Evolutionary conservation across 1,140 invertebrate genomes (phyloP).

Genomic region (Triops longicaudatus): DNA sequence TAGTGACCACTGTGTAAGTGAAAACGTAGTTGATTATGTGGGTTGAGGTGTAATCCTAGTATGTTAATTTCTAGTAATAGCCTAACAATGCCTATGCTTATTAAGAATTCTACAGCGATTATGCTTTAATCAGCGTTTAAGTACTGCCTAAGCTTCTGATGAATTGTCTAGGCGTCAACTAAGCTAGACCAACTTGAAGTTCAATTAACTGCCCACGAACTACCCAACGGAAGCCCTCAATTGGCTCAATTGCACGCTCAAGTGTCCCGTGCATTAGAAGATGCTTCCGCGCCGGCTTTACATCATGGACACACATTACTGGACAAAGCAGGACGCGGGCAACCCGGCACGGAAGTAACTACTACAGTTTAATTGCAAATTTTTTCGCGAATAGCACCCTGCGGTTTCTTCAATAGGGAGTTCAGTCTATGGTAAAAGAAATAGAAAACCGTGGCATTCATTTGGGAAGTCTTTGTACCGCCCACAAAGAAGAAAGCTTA

Average conservation of each 20-base stretch:
- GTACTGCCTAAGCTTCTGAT: too few species aligned
- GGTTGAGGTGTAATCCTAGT: too few species aligned
- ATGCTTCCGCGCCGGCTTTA: constrained; percentile 53
- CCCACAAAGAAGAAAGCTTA: constrained; percentile 58
- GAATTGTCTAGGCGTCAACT: constrained; percentile 49
- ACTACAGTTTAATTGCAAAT: neutral
- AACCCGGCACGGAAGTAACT: constrained; percentile 54
- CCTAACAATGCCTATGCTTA: constrained; percentile 22
- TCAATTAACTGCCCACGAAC: constrained; percentile 56
- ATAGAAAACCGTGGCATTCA: constrained; percentile 62
- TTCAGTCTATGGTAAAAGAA: constrained; percentile 57
- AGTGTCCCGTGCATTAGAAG: constrained; percentile 52
- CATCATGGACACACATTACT: constrained; percentile 63
- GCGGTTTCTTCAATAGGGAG: constrained; percentile 41
- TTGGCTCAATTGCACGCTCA: constrained; percentile 57
- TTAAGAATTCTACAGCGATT: too few species aligned
- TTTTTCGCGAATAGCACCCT: neutral
- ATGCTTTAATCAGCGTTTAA: too few species aligned
- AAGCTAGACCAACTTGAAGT: constrained; percentile 69
- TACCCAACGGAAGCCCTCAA: constrained; percentile 52
- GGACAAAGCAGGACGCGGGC: constrained; percentile 54
- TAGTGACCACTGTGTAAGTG: too few species aligned
- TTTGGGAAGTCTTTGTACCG: constrained; percentile 56
- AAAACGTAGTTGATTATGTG: too few species aligned
- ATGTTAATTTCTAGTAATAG: too few species aligned